Evolutionary conservation across 1,140 invertebrate species (phyloP).

Genomic region (Formica exsecta): DNA sequence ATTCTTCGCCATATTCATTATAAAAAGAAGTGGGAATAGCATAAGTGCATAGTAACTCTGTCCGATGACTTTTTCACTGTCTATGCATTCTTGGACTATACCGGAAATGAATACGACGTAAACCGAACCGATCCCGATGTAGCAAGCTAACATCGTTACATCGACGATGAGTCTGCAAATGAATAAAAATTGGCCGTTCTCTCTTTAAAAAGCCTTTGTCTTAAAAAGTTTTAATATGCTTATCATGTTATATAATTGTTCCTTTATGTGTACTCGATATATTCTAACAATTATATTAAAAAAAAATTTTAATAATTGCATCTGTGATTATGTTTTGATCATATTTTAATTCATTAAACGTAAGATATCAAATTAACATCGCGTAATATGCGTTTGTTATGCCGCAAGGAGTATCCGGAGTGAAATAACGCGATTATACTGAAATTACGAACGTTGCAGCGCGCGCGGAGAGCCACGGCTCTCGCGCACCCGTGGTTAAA

Average conservation of each 20-base stretch:
- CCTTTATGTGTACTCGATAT: no score
- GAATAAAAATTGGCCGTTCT: not conserved
- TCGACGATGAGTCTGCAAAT: constrained; percentile 71
- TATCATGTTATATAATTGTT: no score
- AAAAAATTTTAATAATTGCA: not conserved
- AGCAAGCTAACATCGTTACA: constrained; percentile 69
- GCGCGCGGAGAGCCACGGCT: constrained; percentile 59
- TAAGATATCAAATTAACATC: not conserved
- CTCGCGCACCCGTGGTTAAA: constrained; percentile 62
- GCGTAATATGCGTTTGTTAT: not conserved
- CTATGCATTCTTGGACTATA: constrained; percentile 70
- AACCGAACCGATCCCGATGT: constrained; percentile 76
- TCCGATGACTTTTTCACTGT: constrained; percentile 56
- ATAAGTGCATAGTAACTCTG: constrained; percentile 72
- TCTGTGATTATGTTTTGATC: no score
- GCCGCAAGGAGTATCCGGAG: not conserved
- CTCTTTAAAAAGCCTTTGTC: not conserved
- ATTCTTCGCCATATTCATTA: constrained; percentile 72
- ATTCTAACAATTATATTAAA: no score
- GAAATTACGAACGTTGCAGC: constrained; percentile 65
- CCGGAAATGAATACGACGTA: constrained; percentile 76
- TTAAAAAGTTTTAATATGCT: no score
- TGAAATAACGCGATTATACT: constrained; percentile 34
- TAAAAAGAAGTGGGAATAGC: constrained; percentile 73
- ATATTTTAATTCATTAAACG: not conserved